Conservation (phyloP, 2,888 invertebrate species). For the Drosophila mettleri region DNA sequence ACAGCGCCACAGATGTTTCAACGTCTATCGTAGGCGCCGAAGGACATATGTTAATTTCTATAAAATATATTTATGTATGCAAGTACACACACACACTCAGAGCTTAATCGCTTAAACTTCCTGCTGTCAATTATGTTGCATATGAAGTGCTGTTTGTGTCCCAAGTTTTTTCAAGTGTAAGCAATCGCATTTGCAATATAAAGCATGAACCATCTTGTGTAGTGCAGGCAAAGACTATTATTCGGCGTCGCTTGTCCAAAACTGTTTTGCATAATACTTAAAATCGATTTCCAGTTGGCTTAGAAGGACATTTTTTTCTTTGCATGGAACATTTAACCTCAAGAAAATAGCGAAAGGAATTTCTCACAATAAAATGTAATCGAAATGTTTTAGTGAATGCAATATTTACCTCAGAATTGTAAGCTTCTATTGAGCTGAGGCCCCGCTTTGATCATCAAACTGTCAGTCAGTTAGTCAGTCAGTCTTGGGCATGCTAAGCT, state of each 20-base stretch:
- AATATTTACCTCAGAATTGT: not conserved
- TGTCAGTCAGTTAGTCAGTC: conserved; percentile 4
- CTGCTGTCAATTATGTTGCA: conserved; percentile 50
- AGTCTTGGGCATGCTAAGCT: not conserved
- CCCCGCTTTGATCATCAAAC: conserved; percentile 3
- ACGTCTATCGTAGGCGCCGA: conserved; percentile 2
- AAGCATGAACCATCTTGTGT: not conserved
- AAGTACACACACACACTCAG: conserved; percentile 5
- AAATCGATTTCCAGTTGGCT: not conserved
- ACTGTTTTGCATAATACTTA: not conserved
- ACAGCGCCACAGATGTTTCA: conserved; percentile 32
- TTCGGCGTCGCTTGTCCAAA: not conserved
- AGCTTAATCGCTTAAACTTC: conserved; percentile 62
- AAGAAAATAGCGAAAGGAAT: too few relatives aligned
- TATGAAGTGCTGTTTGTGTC: conserved; percentile 18
- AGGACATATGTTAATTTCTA: conserved; percentile 58
- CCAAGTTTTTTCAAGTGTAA: conserved; percentile 42
- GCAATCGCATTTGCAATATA: conserved; percentile 31
- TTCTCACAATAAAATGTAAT: too few relatives aligned
- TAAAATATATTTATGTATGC: conserved; percentile 63
- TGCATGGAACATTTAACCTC: too few relatives aligned
- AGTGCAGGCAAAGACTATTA: not conserved
- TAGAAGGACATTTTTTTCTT: not conserved
- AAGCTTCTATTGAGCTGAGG: not conserved
- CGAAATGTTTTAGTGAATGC: too few relatives aligned